phyloP scores from a whole-genome alignment of 2,113 vertebrate genomes.

The Aptenodytes patagonicus region DNA sequence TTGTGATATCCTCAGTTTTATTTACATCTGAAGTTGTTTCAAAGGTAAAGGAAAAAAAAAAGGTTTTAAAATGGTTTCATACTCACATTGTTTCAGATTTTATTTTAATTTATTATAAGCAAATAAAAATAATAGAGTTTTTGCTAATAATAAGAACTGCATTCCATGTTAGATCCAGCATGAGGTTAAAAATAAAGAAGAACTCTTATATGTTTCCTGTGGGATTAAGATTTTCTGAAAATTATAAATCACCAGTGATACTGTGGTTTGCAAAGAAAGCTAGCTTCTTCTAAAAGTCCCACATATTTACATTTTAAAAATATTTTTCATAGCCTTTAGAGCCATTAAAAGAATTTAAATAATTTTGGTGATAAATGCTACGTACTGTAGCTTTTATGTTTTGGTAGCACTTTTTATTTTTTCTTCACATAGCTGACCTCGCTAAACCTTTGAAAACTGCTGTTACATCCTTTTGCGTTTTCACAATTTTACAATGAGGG shows the following conservation, averaged over 20 bases:
- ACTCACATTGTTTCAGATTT: slow-evolving; percentile 25
- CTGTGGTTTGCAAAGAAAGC: slow-evolving; percentile 51
- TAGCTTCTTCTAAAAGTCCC: slow-evolving; percentile 27
- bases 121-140: slow-evolving; percentile 48
- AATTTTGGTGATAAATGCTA: slow-evolving; percentile 54
- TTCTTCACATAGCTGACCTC: background rate
- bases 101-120: slow-evolving; percentile 41
- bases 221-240: slow-evolving; percentile 62
- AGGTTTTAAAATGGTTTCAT: slow-evolving; percentile 1
- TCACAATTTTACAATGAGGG: slow-evolving; percentile 34
- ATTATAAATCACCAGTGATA: slow-evolving; percentile 61
- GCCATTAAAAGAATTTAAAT: slow-evolving; percentile 45
- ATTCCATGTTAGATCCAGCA: slow-evolving; percentile 44
- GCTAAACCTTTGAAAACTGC: slow-evolving; percentile 45
- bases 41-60: slow-evolving; percentile 8
- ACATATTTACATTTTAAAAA: slow-evolving; percentile 57
- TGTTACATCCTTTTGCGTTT: slow-evolving; percentile 29
- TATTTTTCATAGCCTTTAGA: slow-evolving; percentile 32
- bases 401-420: slow-evolving; percentile 27
- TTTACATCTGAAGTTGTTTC: slow-evolving; percentile 55
- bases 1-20: slow-evolving; percentile 33
- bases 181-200: slow-evolving; percentile 66
- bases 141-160: slow-evolving; percentile 44
- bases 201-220: slow-evolving; percentile 59
- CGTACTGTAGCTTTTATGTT: slow-evolving; percentile 7